These are phyloP conservation scores for Donacobius atricapilla DNA, from an alignment of 2,113 vertebrate species.

Conservation along the genomic window DNA sequence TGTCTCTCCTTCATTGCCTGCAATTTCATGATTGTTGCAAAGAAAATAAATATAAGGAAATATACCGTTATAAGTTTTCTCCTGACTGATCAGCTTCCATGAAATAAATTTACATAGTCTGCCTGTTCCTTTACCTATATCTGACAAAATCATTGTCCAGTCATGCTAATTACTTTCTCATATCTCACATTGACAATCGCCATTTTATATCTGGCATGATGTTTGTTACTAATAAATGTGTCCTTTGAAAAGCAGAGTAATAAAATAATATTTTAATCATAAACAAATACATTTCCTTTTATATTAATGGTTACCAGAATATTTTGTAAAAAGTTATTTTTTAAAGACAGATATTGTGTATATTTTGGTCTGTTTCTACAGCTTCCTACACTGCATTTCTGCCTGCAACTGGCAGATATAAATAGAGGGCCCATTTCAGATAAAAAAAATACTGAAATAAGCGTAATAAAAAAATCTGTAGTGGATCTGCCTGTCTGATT, in stretches of 20 bases:
- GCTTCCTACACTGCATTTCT: neutral
- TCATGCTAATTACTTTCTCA: neutral
- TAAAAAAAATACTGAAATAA: neutral
- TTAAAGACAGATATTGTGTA: neutral
- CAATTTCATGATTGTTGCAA: constrained; percentile 26
- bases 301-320: neutral
- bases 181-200: neutral
- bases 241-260: neutral
- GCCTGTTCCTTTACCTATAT: neutral
- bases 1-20: constrained; percentile 1
- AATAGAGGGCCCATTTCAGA: neutral
- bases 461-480: neutral
- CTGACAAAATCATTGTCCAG: neutral
- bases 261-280: neutral
- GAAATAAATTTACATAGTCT: neutral
- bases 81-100: neutral
- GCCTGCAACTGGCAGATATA: neutral
- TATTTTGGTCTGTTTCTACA: neutral
- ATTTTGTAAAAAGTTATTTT: neutral
- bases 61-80: neutral
- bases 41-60: constrained; percentile 34
- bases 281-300: neutral
- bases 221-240: neutral
- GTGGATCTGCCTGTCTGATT: neutral
- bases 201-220: neutral